These are phyloP conservation scores for Pipra filicauda DNA, from an alignment of 2,113 vertebrate species.

Conservation along the genomic window DNA sequence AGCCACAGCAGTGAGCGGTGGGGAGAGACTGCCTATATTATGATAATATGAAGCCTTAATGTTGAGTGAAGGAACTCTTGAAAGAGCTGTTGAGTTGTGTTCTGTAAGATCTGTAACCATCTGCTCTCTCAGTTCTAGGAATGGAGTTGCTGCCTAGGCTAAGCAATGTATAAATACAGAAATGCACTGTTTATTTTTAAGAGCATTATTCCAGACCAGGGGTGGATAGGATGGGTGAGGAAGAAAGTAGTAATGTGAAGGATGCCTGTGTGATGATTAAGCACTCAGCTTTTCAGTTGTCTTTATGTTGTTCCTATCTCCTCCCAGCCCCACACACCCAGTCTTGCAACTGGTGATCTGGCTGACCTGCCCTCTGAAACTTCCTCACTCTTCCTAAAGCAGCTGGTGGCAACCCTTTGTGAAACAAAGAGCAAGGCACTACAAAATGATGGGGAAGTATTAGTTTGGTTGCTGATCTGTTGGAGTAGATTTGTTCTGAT, in stretches of 20 bases:
- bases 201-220: background rate
- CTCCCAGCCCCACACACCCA: background rate
- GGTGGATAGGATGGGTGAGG: background rate
- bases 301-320: background rate
- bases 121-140: background rate
- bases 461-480: background rate
- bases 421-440: background rate
- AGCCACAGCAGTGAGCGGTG: rapidly evolving
- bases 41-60: background rate
- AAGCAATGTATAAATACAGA: background rate
- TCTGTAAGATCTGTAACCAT: background rate
- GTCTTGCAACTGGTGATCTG: background rate
- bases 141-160: background rate
- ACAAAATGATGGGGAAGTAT: background rate
- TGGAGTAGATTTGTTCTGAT: background rate
- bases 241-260: background rate
- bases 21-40: background rate
- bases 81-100: background rate
- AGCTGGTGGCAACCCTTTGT: rapidly evolving
- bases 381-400: background rate
- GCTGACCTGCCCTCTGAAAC: background rate
- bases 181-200: background rate
- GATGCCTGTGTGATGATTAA: background rate
- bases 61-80: background rate
- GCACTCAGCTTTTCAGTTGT: background rate